Percentiles rank a stretch among this genome's conserved stretches.
These are phyloP conservation scores for Horisme vitalbata DNA, from an alignment of 2,888 invertebrate genomes.

Conservation along the genomic window DNA sequence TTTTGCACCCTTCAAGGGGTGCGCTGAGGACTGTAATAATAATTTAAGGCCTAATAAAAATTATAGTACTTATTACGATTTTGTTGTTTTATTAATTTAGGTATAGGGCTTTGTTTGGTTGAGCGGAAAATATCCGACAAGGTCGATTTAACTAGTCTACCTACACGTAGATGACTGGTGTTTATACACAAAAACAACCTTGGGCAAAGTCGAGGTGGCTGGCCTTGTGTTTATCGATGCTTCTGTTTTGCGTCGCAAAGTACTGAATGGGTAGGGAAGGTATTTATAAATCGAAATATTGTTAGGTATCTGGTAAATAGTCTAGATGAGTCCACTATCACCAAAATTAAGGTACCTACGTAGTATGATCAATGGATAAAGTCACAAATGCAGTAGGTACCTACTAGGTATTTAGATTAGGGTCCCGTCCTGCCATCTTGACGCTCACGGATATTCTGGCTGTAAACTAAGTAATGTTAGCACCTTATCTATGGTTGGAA, in stretches of 20 bases:
- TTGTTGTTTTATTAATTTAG: slow-evolving; percentile 10
- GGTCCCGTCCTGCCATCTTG: too few species aligned
- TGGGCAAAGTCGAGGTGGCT: slow-evolving; percentile 52
- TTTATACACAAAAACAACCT: slow-evolving; percentile 81
- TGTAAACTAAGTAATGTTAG: too few species aligned
- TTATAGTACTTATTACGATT: slow-evolving; percentile 23
- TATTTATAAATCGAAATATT: too few species aligned
- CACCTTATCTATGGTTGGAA: too few species aligned
- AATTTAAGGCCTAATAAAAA: slow-evolving; percentile 44
- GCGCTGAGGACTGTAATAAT: slow-evolving; percentile 71
- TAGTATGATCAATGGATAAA: too few species aligned
- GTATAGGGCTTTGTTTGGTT: slow-evolving; percentile 4
- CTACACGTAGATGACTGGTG: slow-evolving; percentile 41
- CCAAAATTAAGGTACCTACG: too few species aligned
- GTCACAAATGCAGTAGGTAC: too few species aligned
- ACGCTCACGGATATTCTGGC: too few species aligned
- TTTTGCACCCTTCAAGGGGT: slow-evolving; percentile 59
- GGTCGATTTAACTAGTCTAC: slow-evolving; percentile 33
- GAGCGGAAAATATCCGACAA: slow-evolving; percentile 38
- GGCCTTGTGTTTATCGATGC: slow-evolving; percentile 49
- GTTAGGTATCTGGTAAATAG: too few species aligned
- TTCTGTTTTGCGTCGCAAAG: slow-evolving; percentile 19
- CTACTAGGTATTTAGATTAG: too few species aligned
- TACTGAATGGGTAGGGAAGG: too few species aligned
- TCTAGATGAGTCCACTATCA: too few species aligned